These are phyloP conservation scores for Synanthedon andrenaeformis DNA, from an alignment of 2,888 invertebrate species.

Conservation along the genomic window DNA sequence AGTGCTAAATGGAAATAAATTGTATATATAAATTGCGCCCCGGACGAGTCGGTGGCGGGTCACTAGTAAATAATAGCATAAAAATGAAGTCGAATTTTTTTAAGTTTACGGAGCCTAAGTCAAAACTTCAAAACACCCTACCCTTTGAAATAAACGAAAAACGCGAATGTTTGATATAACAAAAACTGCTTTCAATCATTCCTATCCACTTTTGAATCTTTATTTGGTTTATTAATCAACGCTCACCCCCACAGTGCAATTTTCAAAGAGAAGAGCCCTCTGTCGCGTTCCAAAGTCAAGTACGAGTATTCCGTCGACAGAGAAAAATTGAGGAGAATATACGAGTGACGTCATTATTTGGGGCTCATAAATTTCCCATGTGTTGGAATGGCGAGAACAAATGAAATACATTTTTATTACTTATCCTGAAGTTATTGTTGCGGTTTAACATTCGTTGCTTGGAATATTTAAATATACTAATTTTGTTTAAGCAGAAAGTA, in stretches of 20 bases:
- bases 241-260: slow-evolving; percentile 45
- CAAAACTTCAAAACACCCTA: background rate
- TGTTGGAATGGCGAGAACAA: slow-evolving; percentile 9
- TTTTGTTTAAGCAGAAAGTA: no score
- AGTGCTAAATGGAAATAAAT: no score
- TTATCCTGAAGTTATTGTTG: no score
- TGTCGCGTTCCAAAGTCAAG: slow-evolving; percentile 41
- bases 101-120: no score
- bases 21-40: no score
- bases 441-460: no score
- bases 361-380: slow-evolving; percentile 3
- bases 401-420: background rate
- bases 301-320: slow-evolving; percentile 29
- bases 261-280: slow-evolving; percentile 45
- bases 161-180: slow-evolving; percentile 18
- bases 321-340: slow-evolving; percentile 45
- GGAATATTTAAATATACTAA: no score
- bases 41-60: no score
- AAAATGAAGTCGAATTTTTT: no score
- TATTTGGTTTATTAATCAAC: slow-evolving; percentile 60
- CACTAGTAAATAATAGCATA: no score
- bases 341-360: slow-evolving; percentile 11
- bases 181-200: slow-evolving; percentile 25
- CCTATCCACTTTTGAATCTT: slow-evolving; percentile 25
- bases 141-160: slow-evolving; percentile 12